Conservation (phyloP, 2,888 invertebrate genomes). For the Isotomurus palustris region DNA sequence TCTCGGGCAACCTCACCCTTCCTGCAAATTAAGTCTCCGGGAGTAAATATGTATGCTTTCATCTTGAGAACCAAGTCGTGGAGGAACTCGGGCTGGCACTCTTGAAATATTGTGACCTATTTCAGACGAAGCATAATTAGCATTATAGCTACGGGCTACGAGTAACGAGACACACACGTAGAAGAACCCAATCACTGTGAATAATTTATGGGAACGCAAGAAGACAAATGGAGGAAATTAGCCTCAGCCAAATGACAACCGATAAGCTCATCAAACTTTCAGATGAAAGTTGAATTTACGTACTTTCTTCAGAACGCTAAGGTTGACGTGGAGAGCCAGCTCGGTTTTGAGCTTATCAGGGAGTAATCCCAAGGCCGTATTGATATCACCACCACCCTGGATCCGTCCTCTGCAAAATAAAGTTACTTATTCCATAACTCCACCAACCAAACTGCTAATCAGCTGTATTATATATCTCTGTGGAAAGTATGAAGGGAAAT, state of each 20-base stretch:
- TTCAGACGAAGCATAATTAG: conserved; percentile 13
- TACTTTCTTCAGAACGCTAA: conserved; percentile 91
- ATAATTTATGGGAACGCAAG: no score
- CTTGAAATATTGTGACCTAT: conserved; percentile 90
- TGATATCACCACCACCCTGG: conserved; percentile 93
- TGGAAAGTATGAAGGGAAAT: not conserved
- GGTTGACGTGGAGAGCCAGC: conserved; percentile 88
- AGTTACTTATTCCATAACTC: no score
- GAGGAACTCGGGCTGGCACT: conserved; percentile 95
- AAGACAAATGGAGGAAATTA: not conserved
- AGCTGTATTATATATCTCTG: not conserved
- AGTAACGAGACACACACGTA: no score
- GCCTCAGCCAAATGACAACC: no score
- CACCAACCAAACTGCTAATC: not conserved
- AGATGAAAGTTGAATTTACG: no score
- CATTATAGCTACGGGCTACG: no score
- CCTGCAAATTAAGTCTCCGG: conserved; percentile 92
- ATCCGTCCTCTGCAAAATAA: conserved; percentile 68
- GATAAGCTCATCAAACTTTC: no score
- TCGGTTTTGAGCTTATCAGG: conserved; percentile 97
- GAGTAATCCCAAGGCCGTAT: conserved; percentile 83
- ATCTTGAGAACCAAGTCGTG: conserved; percentile 95
- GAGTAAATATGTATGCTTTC: conserved; percentile 97
- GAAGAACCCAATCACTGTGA: no score
- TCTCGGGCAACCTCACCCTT: conserved; percentile 92